Evolutionary conservation across 2,797 vertebrate genomes (phyloP).

Genomic region (Typhlichthys eigenmanni): DNA sequence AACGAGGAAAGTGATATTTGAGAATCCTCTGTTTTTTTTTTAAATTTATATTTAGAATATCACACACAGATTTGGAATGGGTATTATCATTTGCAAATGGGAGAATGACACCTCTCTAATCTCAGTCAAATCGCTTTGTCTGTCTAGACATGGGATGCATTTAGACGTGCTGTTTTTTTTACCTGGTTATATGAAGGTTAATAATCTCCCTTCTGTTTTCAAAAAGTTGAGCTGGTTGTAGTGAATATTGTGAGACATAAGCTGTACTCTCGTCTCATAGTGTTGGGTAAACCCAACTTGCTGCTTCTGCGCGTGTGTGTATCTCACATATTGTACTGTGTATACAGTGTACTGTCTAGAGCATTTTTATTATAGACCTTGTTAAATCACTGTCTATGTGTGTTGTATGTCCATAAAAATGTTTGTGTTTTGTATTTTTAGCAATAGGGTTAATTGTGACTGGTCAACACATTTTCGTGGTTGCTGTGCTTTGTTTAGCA

Average conservation of each 20-base stretch:
- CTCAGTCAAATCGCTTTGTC: constrained; percentile 35
- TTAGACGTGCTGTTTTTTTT: constrained; percentile 50
- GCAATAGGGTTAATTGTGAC: not conserved
- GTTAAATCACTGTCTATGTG: no score
- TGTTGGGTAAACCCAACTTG: constrained; percentile 38
- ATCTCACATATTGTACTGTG: constrained; percentile 39
- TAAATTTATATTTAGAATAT: no score
- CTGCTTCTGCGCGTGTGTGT: constrained; percentile 31
- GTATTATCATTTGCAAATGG: no score
- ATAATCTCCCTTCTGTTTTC: constrained; percentile 54
- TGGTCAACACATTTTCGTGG: not conserved
- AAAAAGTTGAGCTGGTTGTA: constrained; percentile 42
- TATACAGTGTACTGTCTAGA: constrained; percentile 52
- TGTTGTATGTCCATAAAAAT: not conserved
- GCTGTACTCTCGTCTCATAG: constrained; percentile 46
- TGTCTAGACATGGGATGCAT: constrained; percentile 66
- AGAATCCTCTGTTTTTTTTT: no score
- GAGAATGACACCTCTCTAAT: constrained; percentile 37
- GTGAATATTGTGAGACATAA: constrained; percentile 40
- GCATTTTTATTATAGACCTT: not conserved
- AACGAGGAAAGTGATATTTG: no score
- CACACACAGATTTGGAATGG: no score
- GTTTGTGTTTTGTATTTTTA: not conserved
- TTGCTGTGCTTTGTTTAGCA: constrained; percentile 4
- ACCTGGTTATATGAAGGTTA: constrained; percentile 57